A percentile compares a stretch with the other conserved stretches of the same genome.
These are phyloP conservation scores for Leptonema lineaticorne DNA, from an alignment of 1,140 invertebrate genomes.

Conservation along the genomic window DNA sequence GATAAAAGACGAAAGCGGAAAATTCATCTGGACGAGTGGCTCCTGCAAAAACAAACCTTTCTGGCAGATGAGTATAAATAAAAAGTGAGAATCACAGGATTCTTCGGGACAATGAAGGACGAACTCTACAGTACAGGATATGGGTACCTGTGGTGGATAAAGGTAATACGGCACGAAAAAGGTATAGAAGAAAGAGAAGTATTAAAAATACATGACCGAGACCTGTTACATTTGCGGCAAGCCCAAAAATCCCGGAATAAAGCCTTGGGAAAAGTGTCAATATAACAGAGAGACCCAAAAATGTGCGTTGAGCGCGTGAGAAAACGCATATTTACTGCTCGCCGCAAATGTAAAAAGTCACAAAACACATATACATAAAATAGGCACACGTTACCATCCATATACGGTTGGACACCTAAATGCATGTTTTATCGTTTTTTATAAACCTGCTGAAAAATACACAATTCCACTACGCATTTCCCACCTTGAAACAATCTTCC, in stretches of 20 bases:
- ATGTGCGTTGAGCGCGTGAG: neutral
- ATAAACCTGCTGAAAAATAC: too few species aligned
- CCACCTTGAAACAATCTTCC: too few species aligned
- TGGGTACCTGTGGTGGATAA: neutral
- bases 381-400: too few species aligned
- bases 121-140: neutral
- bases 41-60: constrained; percentile 6
- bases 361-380: too few species aligned
- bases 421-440: too few species aligned
- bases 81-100: neutral
- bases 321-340: neutral
- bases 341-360: neutral
- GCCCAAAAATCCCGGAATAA: neutral
- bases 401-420: too few species aligned
- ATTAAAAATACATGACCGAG: constrained; percentile 6
- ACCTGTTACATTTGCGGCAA: constrained; percentile 12
- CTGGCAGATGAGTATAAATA: constrained; percentile 5
- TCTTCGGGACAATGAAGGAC: neutral
- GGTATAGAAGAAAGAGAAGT: too few species aligned
- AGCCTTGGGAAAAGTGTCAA: neutral
- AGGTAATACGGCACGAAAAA: neutral
- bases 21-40: neutral
- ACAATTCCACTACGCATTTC: too few species aligned
- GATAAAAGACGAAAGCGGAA: neutral
- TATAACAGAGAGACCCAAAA: neutral